phyloP scores from a whole-genome alignment of 2,888 invertebrate species.

The Nipponacmea schrenckii region DNA sequence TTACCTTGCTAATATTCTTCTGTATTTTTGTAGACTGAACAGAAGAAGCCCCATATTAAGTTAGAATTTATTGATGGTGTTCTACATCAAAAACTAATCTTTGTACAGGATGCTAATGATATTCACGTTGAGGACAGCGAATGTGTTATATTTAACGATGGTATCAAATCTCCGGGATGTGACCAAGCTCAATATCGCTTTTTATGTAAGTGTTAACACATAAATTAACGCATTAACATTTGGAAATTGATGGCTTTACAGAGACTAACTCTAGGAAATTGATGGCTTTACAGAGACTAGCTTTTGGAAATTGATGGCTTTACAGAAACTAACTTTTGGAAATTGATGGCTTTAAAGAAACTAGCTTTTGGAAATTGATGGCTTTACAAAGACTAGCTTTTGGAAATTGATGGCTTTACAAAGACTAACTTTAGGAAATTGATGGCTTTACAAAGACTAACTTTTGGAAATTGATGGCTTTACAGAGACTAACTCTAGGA shows the following conservation, averaged over 20 bases:
- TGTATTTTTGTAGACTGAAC: constrained; percentile 35
- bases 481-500: too few relatives aligned
- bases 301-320: neutral
- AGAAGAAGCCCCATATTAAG: constrained; percentile 56
- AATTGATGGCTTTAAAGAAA: too few relatives aligned
- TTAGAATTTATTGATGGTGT: constrained; percentile 59
- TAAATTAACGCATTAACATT: constrained; percentile 16
- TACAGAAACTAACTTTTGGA: too few relatives aligned
- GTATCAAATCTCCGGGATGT: constrained; percentile 59
- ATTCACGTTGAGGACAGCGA: constrained; percentile 56
- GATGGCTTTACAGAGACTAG: neutral
- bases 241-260: neutral
- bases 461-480: too few relatives aligned
- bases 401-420: too few relatives aligned
- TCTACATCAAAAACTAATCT: constrained; percentile 60
- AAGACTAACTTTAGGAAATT: too few relatives aligned
- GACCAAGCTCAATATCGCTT: constrained; percentile 55
- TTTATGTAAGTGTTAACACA: constrained; percentile 60
- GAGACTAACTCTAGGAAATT: neutral
- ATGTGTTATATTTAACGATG: constrained; percentile 64
- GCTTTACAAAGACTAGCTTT: too few relatives aligned
- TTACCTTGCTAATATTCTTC: too few relatives aligned
- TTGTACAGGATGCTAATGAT: constrained; percentile 55
- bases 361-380: too few relatives aligned
- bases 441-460: too few relatives aligned